These are phyloP conservation scores for Hybos culiciformis DNA, from an alignment of 2,888 invertebrate genomes.

Conservation along the genomic window DNA sequence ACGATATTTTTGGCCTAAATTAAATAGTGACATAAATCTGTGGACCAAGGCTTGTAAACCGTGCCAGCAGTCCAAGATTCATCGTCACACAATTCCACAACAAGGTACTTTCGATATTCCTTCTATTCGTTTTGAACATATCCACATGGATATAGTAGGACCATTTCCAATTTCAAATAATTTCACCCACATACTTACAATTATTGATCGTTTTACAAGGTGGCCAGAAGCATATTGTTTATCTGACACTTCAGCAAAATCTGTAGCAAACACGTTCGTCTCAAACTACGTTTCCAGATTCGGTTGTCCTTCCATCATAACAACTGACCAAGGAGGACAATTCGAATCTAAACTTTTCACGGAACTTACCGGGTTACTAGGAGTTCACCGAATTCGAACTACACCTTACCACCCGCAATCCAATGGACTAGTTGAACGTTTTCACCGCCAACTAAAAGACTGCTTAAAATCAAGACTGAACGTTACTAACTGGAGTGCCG, in stretches of 20 bases:
- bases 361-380: background rate
- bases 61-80: conserved; percentile 7
- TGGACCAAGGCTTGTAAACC: conserved; percentile 7
- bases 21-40: conserved; percentile 3
- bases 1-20: conserved; percentile 5
- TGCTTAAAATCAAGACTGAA: background rate
- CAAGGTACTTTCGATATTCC: background rate
- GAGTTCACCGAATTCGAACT: background rate
- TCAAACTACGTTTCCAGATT: background rate
- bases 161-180: background rate
- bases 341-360: background rate
- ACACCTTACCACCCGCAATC: conserved; percentile 1
- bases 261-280: background rate
- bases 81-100: conserved; percentile 4
- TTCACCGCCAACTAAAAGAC: background rate
- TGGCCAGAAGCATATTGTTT: conserved; percentile 1
- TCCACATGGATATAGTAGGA: background rate
- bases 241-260: background rate
- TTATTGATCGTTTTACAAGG: background rate
- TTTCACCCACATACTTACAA: background rate
- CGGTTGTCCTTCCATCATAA: background rate
- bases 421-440: background rate
- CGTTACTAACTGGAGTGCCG: background rate
- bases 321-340: background rate
- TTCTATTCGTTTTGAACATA: background rate